Evolutionary conservation across 2,888 invertebrate genomes (phyloP).

Genomic region (Andrena flavipes): DNA sequence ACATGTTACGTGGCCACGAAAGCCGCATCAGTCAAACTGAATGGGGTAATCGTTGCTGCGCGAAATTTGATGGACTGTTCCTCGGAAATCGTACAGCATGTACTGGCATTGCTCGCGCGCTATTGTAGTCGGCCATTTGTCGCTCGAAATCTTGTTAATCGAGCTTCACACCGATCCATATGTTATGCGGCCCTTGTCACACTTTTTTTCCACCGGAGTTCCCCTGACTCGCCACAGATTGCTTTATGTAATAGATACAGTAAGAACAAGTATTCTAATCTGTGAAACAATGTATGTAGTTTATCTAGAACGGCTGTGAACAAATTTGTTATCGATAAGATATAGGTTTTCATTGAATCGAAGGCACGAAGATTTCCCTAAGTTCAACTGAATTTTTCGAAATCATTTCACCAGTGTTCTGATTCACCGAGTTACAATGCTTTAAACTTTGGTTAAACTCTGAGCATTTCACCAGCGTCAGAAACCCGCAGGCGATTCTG

Average conservation of each 20-base stretch:
- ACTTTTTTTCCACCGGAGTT: not conserved
- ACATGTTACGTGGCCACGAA: conserved; percentile 53
- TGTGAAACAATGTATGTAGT: too few species aligned
- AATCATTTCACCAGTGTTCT: too few species aligned
- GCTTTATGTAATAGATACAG: not conserved
- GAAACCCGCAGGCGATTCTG: conserved; percentile 27
- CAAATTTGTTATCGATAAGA: too few species aligned
- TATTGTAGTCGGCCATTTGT: conserved; percentile 20
- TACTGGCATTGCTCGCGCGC: too few species aligned
- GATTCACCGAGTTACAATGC: not conserved
- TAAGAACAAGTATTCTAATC: not conserved
- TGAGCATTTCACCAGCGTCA: conserved; percentile 18
- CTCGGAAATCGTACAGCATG: conserved; percentile 18
- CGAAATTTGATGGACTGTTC: conserved; percentile 51
- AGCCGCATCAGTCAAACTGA: conserved; percentile 52
- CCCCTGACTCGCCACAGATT: too few species aligned
- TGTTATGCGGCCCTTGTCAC: not conserved
- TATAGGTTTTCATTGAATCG: too few species aligned
- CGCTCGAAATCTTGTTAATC: conserved; percentile 32
- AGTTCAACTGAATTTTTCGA: too few species aligned
- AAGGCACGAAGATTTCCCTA: too few species aligned
- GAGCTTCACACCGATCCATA: not conserved
- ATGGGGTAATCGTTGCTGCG: conserved; percentile 56
- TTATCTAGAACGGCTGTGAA: too few species aligned
- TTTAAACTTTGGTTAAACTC: conserved; percentile 41